These are phyloP conservation scores for Saturnia pavonia DNA, from an alignment of 2,888 invertebrate species.

Conservation along the genomic window DNA sequence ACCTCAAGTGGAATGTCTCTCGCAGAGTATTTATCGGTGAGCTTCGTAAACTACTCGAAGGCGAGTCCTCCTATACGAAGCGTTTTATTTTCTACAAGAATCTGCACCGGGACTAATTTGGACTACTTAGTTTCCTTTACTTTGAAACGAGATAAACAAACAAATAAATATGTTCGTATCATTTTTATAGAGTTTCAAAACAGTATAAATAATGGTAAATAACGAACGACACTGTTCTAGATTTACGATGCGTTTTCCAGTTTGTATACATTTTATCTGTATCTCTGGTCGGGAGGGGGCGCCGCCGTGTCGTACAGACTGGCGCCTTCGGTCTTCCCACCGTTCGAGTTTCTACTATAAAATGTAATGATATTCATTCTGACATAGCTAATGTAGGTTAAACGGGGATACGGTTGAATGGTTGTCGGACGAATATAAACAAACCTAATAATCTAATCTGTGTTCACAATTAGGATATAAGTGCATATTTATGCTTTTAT, in stretches of 20 bases:
- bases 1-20: too few species aligned
- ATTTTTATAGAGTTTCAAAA: conserved; percentile 18
- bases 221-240: conserved; percentile 18
- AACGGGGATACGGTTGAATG: background rate
- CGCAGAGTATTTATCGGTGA: too few species aligned
- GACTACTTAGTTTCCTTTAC: background rate
- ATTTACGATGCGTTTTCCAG: conserved; percentile 22
- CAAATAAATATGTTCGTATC: conserved; percentile 13
- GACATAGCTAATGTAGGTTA: conserved; percentile 1
- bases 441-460: background rate
- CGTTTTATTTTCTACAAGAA: too few species aligned
- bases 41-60: too few species aligned
- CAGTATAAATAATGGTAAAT: conserved; percentile 17
- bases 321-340: conserved; percentile 7
- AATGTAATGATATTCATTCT: conserved; percentile 1
- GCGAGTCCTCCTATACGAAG: too few species aligned
- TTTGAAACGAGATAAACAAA: background rate
- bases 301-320: conserved; percentile 1
- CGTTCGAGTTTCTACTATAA: conserved; percentile 8
- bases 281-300: background rate
- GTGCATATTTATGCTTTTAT: background rate
- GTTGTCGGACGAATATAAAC: background rate
- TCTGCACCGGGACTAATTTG: background rate
- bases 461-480: background rate
- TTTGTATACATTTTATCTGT: conserved; percentile 24